Conservation (phyloP, 2,888 invertebrate genomes). For the Meghimatium bilineatum region DNA sequence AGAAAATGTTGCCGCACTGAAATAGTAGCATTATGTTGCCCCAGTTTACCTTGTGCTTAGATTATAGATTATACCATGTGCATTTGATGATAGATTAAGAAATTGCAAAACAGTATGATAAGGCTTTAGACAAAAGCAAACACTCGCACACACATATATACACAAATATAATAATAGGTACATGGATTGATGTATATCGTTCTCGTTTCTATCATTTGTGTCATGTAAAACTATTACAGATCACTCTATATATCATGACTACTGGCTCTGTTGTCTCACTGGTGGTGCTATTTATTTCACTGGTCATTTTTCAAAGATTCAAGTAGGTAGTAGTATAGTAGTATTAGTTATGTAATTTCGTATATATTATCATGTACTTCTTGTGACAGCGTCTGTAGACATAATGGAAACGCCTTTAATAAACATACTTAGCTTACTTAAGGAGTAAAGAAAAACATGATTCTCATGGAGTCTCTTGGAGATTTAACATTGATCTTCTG, state of each 20-base stretch:
- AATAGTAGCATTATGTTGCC: no score
- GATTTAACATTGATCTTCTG: no score
- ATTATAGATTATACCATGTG: no score
- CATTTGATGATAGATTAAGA: background rate
- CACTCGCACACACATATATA: background rate
- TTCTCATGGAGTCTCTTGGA: no score
- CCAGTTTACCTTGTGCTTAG: no score
- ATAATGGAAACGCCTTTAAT: no score
- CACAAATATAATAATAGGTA: background rate
- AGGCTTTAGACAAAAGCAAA: background rate
- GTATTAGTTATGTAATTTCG: no score
- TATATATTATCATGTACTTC: no score
- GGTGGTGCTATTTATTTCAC: slow-evolving; percentile 16
- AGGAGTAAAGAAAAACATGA: no score
- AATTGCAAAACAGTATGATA: background rate
- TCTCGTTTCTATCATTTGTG: background rate
- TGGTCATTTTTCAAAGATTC: slow-evolving; percentile 15
- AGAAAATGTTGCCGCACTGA: no score
- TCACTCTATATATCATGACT: background rate
- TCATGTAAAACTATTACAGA: background rate
- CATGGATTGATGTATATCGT: background rate
- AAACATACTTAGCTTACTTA: no score
- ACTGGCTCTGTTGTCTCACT: slow-evolving; percentile 1
- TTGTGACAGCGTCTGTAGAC: no score
- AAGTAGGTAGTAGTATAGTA: slow-evolving; percentile 21